These are phyloP conservation scores for Oceanites oceanicus DNA, from an alignment of 2,113 vertebrate species.

Conservation along the genomic window DNA sequence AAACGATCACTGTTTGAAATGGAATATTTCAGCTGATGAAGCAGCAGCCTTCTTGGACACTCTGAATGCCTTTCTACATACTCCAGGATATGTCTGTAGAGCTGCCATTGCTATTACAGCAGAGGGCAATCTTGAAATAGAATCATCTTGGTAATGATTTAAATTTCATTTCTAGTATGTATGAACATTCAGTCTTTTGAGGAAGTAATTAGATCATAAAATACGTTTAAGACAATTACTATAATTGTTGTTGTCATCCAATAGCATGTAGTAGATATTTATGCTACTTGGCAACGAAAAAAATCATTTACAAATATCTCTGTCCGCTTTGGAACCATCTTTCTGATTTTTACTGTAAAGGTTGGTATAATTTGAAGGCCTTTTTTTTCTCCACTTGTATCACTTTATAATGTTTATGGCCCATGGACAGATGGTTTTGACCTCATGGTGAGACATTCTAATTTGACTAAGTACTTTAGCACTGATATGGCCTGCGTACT, in stretches of 20 bases:
- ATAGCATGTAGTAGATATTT: neutral
- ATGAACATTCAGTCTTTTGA: constrained; percentile 8
- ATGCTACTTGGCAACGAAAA: neutral
- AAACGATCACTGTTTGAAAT: neutral
- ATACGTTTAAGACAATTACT: neutral
- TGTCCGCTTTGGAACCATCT: neutral
- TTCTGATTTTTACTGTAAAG: neutral
- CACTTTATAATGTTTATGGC: neutral
- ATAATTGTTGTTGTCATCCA: neutral
- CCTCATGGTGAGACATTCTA: neutral
- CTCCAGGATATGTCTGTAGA: neutral
- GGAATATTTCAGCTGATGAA: neutral
- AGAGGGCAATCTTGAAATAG: constrained; percentile 42
- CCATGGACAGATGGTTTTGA: neutral
- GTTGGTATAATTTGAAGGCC: neutral
- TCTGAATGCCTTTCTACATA: neutral
- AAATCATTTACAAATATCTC: neutral
- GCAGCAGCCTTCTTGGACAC: neutral
- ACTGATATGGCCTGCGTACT: neutral
- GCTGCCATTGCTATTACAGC: constrained; percentile 8
- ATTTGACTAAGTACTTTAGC: neutral
- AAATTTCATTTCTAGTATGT: neutral
- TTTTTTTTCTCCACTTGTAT: neutral
- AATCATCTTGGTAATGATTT: constrained; percentile 1
- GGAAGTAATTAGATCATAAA: neutral